Percentiles rank a stretch among this genome's conserved stretches.
Conservation (phyloP, 1,140 invertebrate species). For the Eulimnadia texana region DNA sequence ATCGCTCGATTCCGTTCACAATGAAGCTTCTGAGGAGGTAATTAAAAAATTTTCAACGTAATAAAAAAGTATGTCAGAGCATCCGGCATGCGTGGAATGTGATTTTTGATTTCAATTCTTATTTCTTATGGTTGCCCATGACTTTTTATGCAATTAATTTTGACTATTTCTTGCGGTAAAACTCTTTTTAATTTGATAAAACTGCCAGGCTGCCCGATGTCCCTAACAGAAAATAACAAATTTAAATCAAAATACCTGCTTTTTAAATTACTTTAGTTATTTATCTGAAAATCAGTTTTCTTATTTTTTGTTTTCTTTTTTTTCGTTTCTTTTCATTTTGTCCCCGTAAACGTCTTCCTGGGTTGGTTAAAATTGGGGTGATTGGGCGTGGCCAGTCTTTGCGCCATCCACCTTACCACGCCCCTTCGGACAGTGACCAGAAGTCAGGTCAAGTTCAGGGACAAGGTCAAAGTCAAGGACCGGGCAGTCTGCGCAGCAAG, state of each 20-base stretch:
- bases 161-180: too few species aligned
- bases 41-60: too few species aligned
- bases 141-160: too few species aligned
- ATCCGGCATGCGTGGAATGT: background rate
- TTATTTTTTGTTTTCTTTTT: too few species aligned
- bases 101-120: background rate
- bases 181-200: too few species aligned
- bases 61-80: background rate
- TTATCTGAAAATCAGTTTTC: too few species aligned
- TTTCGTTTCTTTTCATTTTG: conserved; percentile 10
- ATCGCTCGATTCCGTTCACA: conserved; percentile 43
- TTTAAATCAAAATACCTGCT: too few species aligned
- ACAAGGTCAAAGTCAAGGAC: conserved; percentile 30
- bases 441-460: too few species aligned
- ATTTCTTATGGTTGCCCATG: background rate
- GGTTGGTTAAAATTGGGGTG: conserved; percentile 10
- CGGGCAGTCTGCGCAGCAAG: conserved; percentile 42
- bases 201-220: background rate
- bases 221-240: too few species aligned
- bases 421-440: conserved; percentile 16
- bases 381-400: conserved; percentile 7
- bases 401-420: conserved; percentile 9
- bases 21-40: conserved; percentile 43
- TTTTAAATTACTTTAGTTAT: too few species aligned
- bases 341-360: background rate